A percentile compares a stretch with the other conserved stretches of the same genome.
These are phyloP conservation scores for Pedetes capensis DNA, from an alignment of 2,113 vertebrate species.

Conservation along the genomic window DNA sequence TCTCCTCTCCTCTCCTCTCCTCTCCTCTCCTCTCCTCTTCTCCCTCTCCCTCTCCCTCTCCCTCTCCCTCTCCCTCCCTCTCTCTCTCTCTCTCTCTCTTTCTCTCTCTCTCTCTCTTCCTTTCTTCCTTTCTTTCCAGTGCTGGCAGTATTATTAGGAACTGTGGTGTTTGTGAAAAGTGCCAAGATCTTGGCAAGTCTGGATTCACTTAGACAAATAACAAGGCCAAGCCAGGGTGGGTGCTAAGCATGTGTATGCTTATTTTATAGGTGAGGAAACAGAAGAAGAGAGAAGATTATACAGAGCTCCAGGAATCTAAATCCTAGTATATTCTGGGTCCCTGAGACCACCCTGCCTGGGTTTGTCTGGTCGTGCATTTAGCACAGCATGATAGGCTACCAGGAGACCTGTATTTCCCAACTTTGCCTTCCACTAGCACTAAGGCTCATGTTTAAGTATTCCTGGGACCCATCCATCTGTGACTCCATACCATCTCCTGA, in stretches of 20 bases:
- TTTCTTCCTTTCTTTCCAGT: background rate
- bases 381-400: background rate
- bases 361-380: background rate
- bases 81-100: too few species aligned
- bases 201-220: background rate
- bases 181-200: background rate
- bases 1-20: too few species aligned
- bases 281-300: background rate
- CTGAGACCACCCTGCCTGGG: background rate
- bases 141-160: background rate
- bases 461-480: background rate
- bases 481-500: slow-evolving; percentile 26
- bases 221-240: background rate
- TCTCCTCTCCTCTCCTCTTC: too few species aligned
- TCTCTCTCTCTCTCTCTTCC: too few species aligned
- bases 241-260: background rate
- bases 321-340: background rate
- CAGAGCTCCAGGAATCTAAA: background rate
- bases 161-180: background rate
- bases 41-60: too few species aligned
- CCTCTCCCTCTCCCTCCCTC: too few species aligned
- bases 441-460: background rate
- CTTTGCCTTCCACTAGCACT: background rate
- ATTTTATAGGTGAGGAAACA: background rate
- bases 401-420: background rate